Evolutionary conservation across 2,888 invertebrate species (phyloP), one percentile per base, ranked within the genome.

Genomic region (Girardia tigrina): DNA sequence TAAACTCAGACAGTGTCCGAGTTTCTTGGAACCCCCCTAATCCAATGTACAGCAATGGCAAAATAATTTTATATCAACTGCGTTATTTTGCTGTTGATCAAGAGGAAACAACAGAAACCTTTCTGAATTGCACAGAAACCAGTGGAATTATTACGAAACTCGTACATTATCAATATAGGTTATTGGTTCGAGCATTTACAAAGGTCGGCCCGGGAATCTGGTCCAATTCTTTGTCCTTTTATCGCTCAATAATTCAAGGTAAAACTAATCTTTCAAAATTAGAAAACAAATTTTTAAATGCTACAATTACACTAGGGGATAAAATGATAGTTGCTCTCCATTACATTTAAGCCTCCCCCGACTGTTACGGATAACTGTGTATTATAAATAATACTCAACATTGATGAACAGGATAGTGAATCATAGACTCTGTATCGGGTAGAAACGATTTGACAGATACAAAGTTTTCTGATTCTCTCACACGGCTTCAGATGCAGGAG

Each of bases 111-210:
- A 75, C 75, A 91, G 80, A 27, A 8, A 80, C 80, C 71, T 80
- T 80, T 77, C 80, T 80, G 8, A 84, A 84, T 78, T 79, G 82
- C 29, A 82, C 83, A 0, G 80, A 81, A n/a, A 80, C 80, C 8
- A 79, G 78, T 56, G 77, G 80, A 36, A 80, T 81, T 74, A 79
- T 84, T 4, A 79, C 80, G 70, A 81, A 81, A 80, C 86, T 97
- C 78, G 93, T 94, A 84, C 91, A 91, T 83, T 91, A 92, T 0
- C 92, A 93, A 82, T 97, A 95, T 83, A 88, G 90, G 74, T 94
- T 94, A 82, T 90, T 91, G 83, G 90, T 95, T 20, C 88, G 90
- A 80, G 93, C 94, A 0, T 91, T 91, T 82, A 97, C 95, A 0
- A 90, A 88, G 77, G 90, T 90, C 82, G 95, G 95, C 0, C 88